Base-by-base conservation (phyloP, 2,797 vertebrate genomes). In the Enteromius mattozi region DNA sequence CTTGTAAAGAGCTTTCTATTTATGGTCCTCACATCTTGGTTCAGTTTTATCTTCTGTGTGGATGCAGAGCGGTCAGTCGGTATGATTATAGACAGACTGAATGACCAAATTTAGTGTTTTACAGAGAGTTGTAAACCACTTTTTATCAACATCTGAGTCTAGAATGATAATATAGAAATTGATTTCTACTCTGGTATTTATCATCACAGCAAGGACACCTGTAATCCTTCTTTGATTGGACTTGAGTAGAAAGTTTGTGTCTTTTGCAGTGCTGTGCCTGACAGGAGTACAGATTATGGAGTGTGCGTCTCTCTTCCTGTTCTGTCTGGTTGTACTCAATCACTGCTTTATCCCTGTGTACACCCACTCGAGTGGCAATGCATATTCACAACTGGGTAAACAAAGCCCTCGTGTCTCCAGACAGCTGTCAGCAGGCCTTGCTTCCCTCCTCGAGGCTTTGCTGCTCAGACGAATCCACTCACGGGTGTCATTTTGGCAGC, bases 341-440 rank as follows among this genome's bases (percentile, higher is more conserved):
- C 86, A 86, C 77, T 33, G 71, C 85, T 86, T 79, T 80, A 89
- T 86, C 81, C 78, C 82, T 86, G 83, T 89, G 86, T 86, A 87
- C 84, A 84, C 82, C 30, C 84, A 68, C 84, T 85, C 30, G 72
- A 87, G 86, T 86, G 84, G 84, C 85, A 47, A 84, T 86, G 86
- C 79, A 88, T 83, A 87, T 85, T 86, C 69, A 76, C 84, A 80
- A 87, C 85, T 65, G 88, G 72, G 85, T 89, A 87, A 88, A 87
- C 83, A 89, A 87, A 82, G 74, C 82, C 80, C 84, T 83, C 68
- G 75, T 81, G 79, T 81, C 80, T 78, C 76, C 63, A 87, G 81
- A 86, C 84, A 87, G 82, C 85, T 86, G 85, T 88, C 83, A 83
- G 51, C 84, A 86, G 84, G 79, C 82, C 80, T 71, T 69, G 56